Conservation (phyloP, 2,888 invertebrate genomes). For the Caenorhabditis becei region DNA sequence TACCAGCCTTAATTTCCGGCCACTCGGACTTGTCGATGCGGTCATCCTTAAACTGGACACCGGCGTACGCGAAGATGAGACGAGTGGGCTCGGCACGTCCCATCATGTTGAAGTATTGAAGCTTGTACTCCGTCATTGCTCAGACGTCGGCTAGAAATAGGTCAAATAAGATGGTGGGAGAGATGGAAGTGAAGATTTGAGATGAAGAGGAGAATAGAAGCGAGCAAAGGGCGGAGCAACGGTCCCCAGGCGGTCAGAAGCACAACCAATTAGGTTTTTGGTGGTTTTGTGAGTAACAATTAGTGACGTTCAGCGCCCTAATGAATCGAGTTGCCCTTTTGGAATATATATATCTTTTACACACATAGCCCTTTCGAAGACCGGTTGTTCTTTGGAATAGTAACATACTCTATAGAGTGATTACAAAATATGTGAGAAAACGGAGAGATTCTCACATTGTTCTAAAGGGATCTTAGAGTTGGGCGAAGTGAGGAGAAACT, state of each 20-base stretch:
- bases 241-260: constrained; percentile 11
- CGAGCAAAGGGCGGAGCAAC: constrained; percentile 1
- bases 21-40: constrained; percentile 65
- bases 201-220: constrained; percentile 8
- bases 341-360: neutral
- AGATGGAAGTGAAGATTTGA: constrained; percentile 13
- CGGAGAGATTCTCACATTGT: neutral
- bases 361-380: too few species aligned
- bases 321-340: constrained; percentile 29
- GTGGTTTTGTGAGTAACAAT: constrained; percentile 18
- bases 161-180: neutral
- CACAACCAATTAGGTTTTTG: constrained; percentile 29
- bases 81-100: constrained; percentile 71
- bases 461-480: neutral
- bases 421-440: neutral
- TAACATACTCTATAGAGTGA: too few species aligned
- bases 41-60: constrained; percentile 66
- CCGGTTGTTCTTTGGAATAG: too few species aligned
- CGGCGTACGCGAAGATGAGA: constrained; percentile 70
- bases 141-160: neutral
- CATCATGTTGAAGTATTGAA: constrained; percentile 73
- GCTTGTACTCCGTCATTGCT: constrained; percentile 66
- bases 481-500: too few species aligned
- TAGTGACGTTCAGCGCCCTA: constrained; percentile 22
- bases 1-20: constrained; percentile 67